Base-by-base conservation (phyloP, 1,140 invertebrate species). In the Hyles euphorbiae region DNA sequence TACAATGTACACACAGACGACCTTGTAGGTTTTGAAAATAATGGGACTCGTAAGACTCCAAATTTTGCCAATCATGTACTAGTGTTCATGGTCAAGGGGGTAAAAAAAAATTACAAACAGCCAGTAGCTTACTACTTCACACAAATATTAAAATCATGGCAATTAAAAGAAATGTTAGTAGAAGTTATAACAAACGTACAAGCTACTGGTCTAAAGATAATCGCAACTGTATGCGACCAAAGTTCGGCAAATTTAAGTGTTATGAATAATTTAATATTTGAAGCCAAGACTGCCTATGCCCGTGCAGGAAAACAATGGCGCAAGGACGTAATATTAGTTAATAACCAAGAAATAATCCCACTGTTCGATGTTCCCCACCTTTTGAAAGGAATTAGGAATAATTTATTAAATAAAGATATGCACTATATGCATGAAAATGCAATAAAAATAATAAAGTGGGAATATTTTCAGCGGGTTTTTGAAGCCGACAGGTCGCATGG, bases 301-400 rank as follows among this genome's bases (percentile, higher is more conserved):
- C 48, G 51, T 11, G 6, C 56, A 34, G 46, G 50, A 46, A 61
- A 56, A 36, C 59, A 68, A 52, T 60, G 51, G 52, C 53, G 53
- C 34, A 11, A 61, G 52, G 59, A 70, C 65, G 22, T 22, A 22
- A 22, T 22, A 22, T 22, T 22, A 49, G 22, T 3, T 10, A 50
- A 65, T 6, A 53, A 60, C 5, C 46, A 74, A 46, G 57, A 45
- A 11, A 67, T 66, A 9, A 55, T 72, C 61, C 61, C 61, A 6
- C 22, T 71, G 40, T 74, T 53, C 69, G 68, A 72, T 52, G 50
- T 53, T 5, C 72, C 68, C 36, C 68, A 72, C 56, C 34, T 72
- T 43, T 58, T 72, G 34, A 72, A 77, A 59, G 63, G 66, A 5
- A 36, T 71, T 3, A 43, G 65, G 56, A 71, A 72, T 56, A 77